Evolutionary conservation across 2,888 invertebrate species (phyloP).

Genomic region (Lampropteryx suffumata): DNA sequence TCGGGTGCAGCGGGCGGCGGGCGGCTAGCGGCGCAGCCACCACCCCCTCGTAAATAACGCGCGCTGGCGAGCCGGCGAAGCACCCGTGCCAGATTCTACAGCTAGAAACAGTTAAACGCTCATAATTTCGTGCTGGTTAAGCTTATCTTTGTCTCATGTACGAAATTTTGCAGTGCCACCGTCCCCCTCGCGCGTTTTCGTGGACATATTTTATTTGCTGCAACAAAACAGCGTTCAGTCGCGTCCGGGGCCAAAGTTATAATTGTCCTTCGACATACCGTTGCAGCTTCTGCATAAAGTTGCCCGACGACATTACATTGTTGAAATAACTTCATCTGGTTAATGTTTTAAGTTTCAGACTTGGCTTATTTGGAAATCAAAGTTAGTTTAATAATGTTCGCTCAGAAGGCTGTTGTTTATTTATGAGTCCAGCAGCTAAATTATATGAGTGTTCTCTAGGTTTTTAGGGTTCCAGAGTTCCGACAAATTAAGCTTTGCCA

Average conservation of each 20-base stretch:
- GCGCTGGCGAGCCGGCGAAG: constrained; percentile 82
- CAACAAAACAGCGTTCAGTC: constrained; percentile 59
- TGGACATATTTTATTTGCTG: constrained; percentile 80
- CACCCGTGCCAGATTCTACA: constrained; percentile 82
- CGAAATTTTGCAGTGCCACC: constrained; percentile 71
- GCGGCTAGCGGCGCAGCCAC: constrained; percentile 50
- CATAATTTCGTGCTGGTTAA: constrained; percentile 83
- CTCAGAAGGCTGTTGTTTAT: constrained; percentile 26
- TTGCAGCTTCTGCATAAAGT: constrained; percentile 77
- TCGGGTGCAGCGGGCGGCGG: constrained; percentile 68
- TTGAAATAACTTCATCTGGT: constrained; percentile 74
- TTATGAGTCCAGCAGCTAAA: constrained; percentile 18
- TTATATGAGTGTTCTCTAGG: too few relatives aligned
- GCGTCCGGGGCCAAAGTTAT: constrained; percentile 78
- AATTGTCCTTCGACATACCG: constrained; percentile 81
- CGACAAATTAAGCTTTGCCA: too few relatives aligned
- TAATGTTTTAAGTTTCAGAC: constrained; percentile 67
- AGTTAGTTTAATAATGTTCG: constrained; percentile 31
- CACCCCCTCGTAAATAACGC: constrained; percentile 81
- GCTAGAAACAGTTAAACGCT: constrained; percentile 83
- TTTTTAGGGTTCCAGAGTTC: too few relatives aligned
- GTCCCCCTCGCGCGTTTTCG: constrained; percentile 74
- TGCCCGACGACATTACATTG: constrained; percentile 70
- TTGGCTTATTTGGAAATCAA: constrained; percentile 39
- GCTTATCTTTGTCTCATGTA: constrained; percentile 82